Evolutionary conservation across 2,888 invertebrate genomes (phyloP).

Genomic region (Falcaria lacertinaria): DNA sequence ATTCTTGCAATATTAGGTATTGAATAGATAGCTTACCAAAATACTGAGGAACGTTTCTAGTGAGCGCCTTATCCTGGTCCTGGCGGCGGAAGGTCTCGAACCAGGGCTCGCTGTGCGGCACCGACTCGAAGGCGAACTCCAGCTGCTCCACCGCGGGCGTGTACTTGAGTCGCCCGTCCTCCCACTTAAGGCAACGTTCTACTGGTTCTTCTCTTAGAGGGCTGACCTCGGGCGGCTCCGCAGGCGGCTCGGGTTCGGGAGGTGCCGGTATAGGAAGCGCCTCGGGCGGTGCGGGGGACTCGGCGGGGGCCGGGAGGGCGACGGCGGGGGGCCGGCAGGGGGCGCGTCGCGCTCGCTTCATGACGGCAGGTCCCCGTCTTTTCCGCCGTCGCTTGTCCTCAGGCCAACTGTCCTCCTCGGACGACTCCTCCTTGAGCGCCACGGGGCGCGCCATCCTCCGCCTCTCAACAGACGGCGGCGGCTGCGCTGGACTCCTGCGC

Average conservation of each 20-base stretch:
- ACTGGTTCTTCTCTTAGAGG: conserved; percentile 51
- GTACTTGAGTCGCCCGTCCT: conserved; percentile 64
- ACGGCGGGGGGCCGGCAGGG: conserved; percentile 26
- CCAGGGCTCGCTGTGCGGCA: conserved; percentile 88
- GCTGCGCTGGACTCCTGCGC: conserved; percentile 52
- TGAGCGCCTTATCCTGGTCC: conserved; percentile 84
- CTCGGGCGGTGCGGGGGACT: conserved; percentile 10
- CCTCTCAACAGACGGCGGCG: conserved; percentile 52
- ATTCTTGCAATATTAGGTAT: no score
- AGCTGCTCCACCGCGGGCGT: conserved; percentile 80
- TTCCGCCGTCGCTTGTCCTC: conserved; percentile 53
- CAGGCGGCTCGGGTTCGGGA: conserved; percentile 8
- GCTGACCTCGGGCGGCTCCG: conserved; percentile 21
- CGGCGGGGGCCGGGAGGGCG: conserved; percentile 19
- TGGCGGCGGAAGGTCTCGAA: conserved; percentile 88
- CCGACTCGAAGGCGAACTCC: conserved; percentile 86
- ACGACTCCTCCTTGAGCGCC: conserved; percentile 69
- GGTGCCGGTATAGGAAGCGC: no score
- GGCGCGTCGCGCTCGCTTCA: conserved; percentile 34
- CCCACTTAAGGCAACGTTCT: conserved; percentile 69
- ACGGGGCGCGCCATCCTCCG: conserved; percentile 59
- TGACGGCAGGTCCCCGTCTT: conserved; percentile 35
- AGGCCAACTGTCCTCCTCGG: conserved; percentile 68
- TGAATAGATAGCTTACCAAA: conserved; percentile 79
- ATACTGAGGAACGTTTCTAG: conserved; percentile 79